A percentile compares a stretch with the other conserved stretches of the same genome.
These are phyloP conservation scores for Acipenser ruthenus DNA, from an alignment of 2,797 vertebrate genomes.

Conservation along the genomic window DNA sequence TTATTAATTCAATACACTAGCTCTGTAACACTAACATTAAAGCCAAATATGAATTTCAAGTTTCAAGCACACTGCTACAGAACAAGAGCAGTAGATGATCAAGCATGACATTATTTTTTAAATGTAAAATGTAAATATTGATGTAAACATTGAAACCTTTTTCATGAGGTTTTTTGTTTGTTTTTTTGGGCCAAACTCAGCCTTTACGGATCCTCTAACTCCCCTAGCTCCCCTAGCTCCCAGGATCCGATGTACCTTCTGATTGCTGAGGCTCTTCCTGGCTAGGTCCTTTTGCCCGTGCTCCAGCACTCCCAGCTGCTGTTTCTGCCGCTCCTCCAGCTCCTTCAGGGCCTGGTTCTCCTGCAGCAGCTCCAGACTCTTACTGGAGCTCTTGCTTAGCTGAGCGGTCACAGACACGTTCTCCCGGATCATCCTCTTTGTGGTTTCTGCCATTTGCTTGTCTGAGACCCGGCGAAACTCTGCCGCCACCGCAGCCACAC, in stretches of 20 bases:
- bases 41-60: no score
- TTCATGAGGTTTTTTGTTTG: no score
- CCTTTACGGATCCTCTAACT: no score
- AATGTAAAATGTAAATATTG: no score
- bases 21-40: no score
- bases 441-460: conserved; percentile 55
- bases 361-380: conserved; percentile 41
- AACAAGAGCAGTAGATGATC: no score
- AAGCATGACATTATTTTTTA: no score
- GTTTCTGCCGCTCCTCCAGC: conserved; percentile 26
- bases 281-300: conserved; percentile 44
- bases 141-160: no score
- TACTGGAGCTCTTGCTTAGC: conserved; percentile 45
- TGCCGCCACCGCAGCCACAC: conserved; percentile 36
- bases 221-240: no score
- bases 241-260: conserved; percentile 42
- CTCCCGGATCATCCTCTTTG: conserved; percentile 51
- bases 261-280: conserved; percentile 44
- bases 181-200: no score
- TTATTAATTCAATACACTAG: no score
- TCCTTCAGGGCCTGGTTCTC: conserved; percentile 55
- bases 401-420: conserved; percentile 49
- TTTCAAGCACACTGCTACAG: no score
- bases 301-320: conserved; percentile 49
- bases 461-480: conserved; percentile 55